Evolutionary conservation across 2,797 vertebrate genomes (phyloP).

Genomic region (Gephyroberyx darwinii): DNA sequence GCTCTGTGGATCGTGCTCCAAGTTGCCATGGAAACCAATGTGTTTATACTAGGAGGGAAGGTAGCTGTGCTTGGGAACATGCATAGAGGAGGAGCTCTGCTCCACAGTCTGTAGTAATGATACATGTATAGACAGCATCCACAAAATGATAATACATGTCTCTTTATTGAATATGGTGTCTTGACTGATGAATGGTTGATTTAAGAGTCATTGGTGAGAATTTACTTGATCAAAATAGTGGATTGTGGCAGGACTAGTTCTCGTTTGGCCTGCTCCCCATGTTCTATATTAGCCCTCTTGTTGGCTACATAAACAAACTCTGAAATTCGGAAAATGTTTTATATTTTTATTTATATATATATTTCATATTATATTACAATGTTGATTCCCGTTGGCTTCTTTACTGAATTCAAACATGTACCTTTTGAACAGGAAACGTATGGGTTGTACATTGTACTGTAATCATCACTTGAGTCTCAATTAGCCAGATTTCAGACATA

Average conservation of each 20-base stretch:
- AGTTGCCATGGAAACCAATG: constrained; percentile 77
- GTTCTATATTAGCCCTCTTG: background rate
- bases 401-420: background rate
- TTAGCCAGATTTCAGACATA: background rate
- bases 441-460: background rate
- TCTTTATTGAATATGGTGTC: background rate
- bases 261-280: background rate
- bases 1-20: constrained; percentile 66
- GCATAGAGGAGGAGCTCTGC: constrained; percentile 17
- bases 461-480: background rate
- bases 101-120: constrained; percentile 18
- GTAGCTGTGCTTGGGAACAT: constrained; percentile 29
- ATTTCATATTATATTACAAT: background rate
- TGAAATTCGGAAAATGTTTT: too few relatives aligned
- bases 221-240: background rate
- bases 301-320: background rate
- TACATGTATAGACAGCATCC: background rate
- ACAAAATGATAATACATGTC: constrained; percentile 13
- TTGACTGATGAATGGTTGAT: background rate
- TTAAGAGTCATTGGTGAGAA: background rate
- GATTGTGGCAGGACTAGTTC: background rate
- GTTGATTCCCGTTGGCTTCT: background rate
- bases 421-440: background rate
- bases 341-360: too few relatives aligned
- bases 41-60: constrained; percentile 72